Evolutionary conservation across 2,797 vertebrate genomes (phyloP).

Genomic region (Cuniculus paca): DNA sequence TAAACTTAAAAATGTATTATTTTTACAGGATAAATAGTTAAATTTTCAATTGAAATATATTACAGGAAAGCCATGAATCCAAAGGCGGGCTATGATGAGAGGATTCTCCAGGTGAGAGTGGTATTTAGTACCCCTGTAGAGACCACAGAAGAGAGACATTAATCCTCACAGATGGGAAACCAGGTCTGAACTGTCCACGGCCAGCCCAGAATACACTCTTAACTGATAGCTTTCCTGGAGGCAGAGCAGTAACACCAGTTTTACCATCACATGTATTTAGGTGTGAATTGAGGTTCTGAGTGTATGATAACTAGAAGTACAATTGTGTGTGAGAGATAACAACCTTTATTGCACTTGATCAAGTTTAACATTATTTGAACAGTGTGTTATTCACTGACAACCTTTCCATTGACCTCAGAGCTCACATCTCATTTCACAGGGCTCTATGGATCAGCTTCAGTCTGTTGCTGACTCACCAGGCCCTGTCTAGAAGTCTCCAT

Average conservation of each 20-base stretch:
- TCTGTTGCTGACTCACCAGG: neutral
- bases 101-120: neutral
- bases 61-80: neutral
- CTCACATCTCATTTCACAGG: neutral
- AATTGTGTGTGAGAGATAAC: neutral
- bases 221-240: neutral
- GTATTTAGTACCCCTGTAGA: neutral
- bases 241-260: neutral
- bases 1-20: neutral
- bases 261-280: too few relatives aligned
- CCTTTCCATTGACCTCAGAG: neutral
- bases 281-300: neutral
- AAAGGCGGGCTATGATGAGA: neutral
- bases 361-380: neutral
- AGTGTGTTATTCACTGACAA: neutral
- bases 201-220: neutral
- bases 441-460: neutral
- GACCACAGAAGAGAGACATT: neutral
- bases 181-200: neutral
- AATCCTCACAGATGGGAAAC: neutral
- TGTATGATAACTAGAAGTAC: neutral
- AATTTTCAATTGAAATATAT: neutral
- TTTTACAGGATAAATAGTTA: neutral
- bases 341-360: neutral
- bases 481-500: neutral